Evolutionary conservation across 2,797 vertebrate genomes (phyloP), one percentile per base, ranked within the genome.

Genomic region (Cirrhinus mrigala): DNA sequence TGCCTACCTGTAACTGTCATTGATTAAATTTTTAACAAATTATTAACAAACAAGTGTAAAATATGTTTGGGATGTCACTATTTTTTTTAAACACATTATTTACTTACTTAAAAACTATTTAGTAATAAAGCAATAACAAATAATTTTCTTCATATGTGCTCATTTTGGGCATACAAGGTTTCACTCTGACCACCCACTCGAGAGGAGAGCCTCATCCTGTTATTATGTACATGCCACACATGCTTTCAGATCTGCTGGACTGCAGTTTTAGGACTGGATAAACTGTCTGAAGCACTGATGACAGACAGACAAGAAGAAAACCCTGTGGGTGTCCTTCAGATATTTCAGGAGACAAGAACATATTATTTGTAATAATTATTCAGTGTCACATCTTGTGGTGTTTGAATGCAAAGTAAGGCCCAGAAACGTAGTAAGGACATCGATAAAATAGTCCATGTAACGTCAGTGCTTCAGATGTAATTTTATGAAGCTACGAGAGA

Each of bases 151-250:
- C 54, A 22, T 56, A 9, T 56, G 54, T 56, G 54, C 54, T 20
- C 8, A 20, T 56, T 56, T 56, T 56, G 3, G 54, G 22, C 8
- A 56, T 22, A 54, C 16, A 37, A 37, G 29, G 8, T 62, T 78
- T 46, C 56, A 78, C 56, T 15, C 33, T 24, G 4, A 44, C 22
- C 33, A 24, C 37, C 54, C 56, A 78, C 37, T 78, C 0, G 2
- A 78, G 9, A 60, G 22, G 8, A 46, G 76, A 46, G 14, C 7
- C 33, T 60, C 54, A 60, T 60, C 54, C 22, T 78, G 12, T 44
- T 60, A 78, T 78, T 44, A 22, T 18, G 15, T 78, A 44, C 56
- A 62, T 78, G 56, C 76, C 76, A 46, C 4, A 78, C 56, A 78
- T 46, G 22, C 76, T 62, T 62, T 78, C 9, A 60, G 40, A 24